Percentiles rank a stretch among this genome's conserved stretches.
Evolutionary conservation across 2,888 invertebrate species (phyloP).

Genomic region (Phragmatobia fuliginosa): DNA sequence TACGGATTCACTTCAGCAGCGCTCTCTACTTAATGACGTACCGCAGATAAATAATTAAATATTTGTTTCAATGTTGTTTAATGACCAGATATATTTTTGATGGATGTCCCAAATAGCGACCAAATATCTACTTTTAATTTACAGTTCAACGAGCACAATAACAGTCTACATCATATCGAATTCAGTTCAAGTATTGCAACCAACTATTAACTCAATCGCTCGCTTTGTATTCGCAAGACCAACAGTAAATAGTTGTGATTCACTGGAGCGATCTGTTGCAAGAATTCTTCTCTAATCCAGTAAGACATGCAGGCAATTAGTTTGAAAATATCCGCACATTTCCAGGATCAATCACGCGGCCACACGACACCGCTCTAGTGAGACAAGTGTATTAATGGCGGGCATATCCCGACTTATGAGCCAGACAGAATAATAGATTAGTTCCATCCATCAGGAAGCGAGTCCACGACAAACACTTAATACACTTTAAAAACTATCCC

Average conservation of each 20-base stretch:
- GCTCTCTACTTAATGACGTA: slow-evolving; percentile 20
- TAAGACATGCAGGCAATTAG: slow-evolving; percentile 36
- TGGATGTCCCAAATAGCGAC: too few species aligned
- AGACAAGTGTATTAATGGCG: slow-evolving; percentile 57
- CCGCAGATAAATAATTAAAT: slow-evolving; percentile 10
- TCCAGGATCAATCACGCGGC: slow-evolving; percentile 42
- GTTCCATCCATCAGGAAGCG: slow-evolving; percentile 59
- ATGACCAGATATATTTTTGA: background rate
- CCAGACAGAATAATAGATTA: slow-evolving; percentile 59
- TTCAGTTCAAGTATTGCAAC: background rate
- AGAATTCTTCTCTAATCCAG: slow-evolving; percentile 25
- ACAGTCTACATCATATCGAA: background rate
- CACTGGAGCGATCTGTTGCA: slow-evolving; percentile 22
- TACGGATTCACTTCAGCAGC: slow-evolving; percentile 21
- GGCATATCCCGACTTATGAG: slow-evolving; percentile 54
- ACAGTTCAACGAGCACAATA: background rate
- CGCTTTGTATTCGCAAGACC: slow-evolving; percentile 21
- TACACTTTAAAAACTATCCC: slow-evolving; percentile 38
- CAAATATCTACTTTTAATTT: background rate
- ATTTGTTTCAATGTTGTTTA: background rate
- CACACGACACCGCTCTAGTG: slow-evolving; percentile 25
- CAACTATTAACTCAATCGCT: slow-evolving; percentile 20
- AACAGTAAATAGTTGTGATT: slow-evolving; percentile 28
- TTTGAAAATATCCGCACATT: slow-evolving; percentile 41
- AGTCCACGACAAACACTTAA: slow-evolving; percentile 53